These are phyloP conservation scores for Bicyclus anynana DNA, from an alignment of 1,140 invertebrate species.

Conservation along the genomic window DNA sequence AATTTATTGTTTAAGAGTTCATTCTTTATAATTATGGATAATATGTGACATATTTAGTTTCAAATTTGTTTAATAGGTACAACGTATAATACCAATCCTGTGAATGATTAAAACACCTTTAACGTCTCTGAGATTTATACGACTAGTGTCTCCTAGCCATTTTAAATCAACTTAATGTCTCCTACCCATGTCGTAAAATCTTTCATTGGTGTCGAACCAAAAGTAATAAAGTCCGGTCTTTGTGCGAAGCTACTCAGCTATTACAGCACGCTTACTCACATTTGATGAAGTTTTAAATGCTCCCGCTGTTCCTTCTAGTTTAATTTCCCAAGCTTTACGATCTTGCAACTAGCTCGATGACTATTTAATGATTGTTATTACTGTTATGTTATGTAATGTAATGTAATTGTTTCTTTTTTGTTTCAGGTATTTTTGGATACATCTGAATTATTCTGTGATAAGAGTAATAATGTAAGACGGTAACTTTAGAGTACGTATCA, in stretches of 20 bases:
- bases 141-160: conserved; percentile 7
- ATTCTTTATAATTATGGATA: no score
- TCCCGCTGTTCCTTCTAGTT: conserved; percentile 11
- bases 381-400: conserved; percentile 14
- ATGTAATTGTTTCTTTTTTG: conserved; percentile 22
- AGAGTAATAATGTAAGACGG: background rate
- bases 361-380: conserved; percentile 25
- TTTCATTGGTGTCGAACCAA: conserved; percentile 31
- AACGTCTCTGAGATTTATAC: conserved; percentile 18
- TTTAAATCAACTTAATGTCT: conserved; percentile 8
- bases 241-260: conserved; percentile 19
- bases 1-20: no score
- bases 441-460: background rate
- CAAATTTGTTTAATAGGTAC: no score
- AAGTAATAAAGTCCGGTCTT: conserved; percentile 32
- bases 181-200: conserved; percentile 35
- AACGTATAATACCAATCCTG: no score
- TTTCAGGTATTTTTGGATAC: conserved; percentile 32
- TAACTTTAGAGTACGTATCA: background rate
- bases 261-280: conserved; percentile 18
- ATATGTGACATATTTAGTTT: no score
- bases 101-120: background rate
- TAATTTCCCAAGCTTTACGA: conserved; percentile 24
- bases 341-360: conserved; percentile 20
- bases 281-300: conserved; percentile 37